Evolutionary conservation across 1,140 invertebrate species (phyloP), one percentile per base, ranked within the genome.

Genomic region (Ips nitidus): DNA sequence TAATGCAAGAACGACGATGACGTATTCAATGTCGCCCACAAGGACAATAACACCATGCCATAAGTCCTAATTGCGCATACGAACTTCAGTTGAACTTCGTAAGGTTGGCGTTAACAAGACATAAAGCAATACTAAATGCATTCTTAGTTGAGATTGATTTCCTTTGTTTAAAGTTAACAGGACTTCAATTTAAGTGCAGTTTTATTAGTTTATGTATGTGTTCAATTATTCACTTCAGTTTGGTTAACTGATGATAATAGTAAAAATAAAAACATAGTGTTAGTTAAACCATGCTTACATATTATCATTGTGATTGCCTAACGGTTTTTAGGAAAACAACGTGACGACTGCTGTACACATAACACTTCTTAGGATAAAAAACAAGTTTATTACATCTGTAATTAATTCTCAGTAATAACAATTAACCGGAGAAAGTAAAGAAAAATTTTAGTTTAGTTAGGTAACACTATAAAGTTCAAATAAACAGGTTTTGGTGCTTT

Each of bases 1-100:
- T 8, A 50, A 22, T 8, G 2, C 47, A 22, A 50, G 22, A 50
- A 50, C 22, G 7, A 40, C n/a, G 7, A 38, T 39, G 53, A 56
- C 53, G 22, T 37, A 38, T 6, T 56, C n/a, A 22, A 50, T 56
- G 38, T 56, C 53, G 53, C 53, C 53, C 53, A 56, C 53, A 56
- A 40, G 53, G 7, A 7, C n/a, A 56, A 50, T 22, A 50, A 50
- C 45, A 8, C 22, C 22, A 22, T 50, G 45, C 22, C 53, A 56
- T 39, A 56, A 56, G n/a, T 56, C 37, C 53, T 39, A 37, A 56
- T 56, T 56, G 53, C 39, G 53, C 53, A 50, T 3, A 50, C 22
- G 45, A 50, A 50, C 7, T 50, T 6, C 7, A 40, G n/a, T 56
- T 56, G 22, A 56, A 56, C 53, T 56, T 56, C 7, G n/a, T 7